These are phyloP conservation scores for Chrysomallon squamiferum DNA, from an alignment of 1,140 invertebrate genomes.

Conservation along the genomic window DNA sequence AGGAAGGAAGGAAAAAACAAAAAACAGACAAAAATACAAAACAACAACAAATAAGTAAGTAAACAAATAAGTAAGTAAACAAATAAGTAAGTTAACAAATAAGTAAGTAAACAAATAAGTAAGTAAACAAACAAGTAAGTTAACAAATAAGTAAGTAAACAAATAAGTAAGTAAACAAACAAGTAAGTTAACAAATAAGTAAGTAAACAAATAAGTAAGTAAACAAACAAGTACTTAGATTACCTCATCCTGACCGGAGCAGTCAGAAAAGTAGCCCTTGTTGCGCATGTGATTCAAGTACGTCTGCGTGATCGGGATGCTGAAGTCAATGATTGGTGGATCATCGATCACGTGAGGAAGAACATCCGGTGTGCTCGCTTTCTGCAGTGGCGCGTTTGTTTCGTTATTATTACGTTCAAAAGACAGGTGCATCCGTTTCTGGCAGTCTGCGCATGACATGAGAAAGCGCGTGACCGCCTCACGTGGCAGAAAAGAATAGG, in stretches of 20 bases:
- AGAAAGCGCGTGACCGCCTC: constrained; percentile 95
- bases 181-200: too few relatives aligned
- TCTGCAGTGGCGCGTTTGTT: constrained; percentile 7
- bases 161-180: too few relatives aligned
- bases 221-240: too few relatives aligned
- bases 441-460: constrained; percentile 91
- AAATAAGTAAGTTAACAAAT: neutral
- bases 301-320: constrained; percentile 83
- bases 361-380: constrained; percentile 5
- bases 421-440: constrained; percentile 80
- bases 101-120: neutral
- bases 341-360: constrained; percentile 17
- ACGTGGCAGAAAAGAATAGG: constrained; percentile 91
- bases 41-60: neutral
- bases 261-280: constrained; percentile 30
- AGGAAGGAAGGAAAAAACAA: neutral
- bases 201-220: too few relatives aligned
- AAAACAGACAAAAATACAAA: neutral
- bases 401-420: constrained; percentile 35
- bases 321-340: constrained; percentile 73
- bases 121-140: too few relatives aligned
- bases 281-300: constrained; percentile 75
- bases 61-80: neutral
- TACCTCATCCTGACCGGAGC: constrained; percentile 37
- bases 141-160: too few relatives aligned